Base-by-base conservation (phyloP, 2,113 vertebrate genomes). In the Oxyruncus cristatus region DNA sequence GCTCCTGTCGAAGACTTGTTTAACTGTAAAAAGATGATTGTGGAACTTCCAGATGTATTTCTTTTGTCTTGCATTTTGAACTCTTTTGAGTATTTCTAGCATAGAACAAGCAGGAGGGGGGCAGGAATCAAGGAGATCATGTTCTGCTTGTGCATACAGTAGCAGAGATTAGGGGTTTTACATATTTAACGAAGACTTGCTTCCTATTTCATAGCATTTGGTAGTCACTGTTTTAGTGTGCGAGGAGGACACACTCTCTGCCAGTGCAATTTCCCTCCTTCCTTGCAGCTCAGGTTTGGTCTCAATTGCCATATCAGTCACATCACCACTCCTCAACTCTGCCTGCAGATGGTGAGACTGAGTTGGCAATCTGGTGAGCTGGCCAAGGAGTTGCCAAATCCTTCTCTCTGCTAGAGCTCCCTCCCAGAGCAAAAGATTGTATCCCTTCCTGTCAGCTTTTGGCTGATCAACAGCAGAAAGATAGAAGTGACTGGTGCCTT, bases 261-360 rank as follows among this genome's bases (percentile, higher is more conserved):
- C 32, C 26, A 49, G 44, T 68, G 49, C 79, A 88, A 85, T 76
- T 79, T 26, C 14, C 68, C 13, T 88, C 53, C 66, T 93, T 93
- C 28, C 85, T 88, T 90, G 91, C 58, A 15, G 21, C 74, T 95
- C 74, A 88, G 85, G 85, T 95, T 95, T 82, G 71, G 59, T 92
- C 61, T 73, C 92, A 85, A 75, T 75, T 85, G 78, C 28, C 3
- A 2, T 80, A 78, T 49, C 62, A 82, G 20, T 67, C 26, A 26
- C 80, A 88, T 80, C 79, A 58, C 53, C 35, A 44, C 46, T 88
- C 82, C 89, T 76, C 71, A 83, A 21, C 67, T 79, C 46, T 89
- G 67, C 62, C 63, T 74, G 53, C 81, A 77, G 37, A 62, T 62
- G 72, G 35, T 47, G 42, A 92, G 75, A 92, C 52, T 83, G 58